Evolutionary conservation across 2,113 vertebrate species (phyloP).

Genomic region (Lasiurus borealis): DNA sequence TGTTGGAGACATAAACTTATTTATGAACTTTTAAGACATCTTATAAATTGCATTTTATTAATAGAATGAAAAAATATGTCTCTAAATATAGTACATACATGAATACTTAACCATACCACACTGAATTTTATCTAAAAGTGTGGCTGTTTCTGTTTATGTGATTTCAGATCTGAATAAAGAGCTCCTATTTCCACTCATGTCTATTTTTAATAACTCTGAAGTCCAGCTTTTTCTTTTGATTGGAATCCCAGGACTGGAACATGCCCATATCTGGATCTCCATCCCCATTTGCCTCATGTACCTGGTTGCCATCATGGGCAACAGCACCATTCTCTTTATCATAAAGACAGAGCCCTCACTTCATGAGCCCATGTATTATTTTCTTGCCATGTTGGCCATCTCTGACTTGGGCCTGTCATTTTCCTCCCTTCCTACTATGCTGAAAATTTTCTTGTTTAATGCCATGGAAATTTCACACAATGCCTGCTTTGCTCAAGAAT

Average conservation of each 20-base stretch:
- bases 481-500: slow-evolving; percentile 63
- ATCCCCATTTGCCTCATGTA: slow-evolving; percentile 68
- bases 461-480: slow-evolving; percentile 8
- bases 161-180: slow-evolving; percentile 53
- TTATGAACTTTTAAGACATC: background rate
- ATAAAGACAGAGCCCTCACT: slow-evolving; percentile 26
- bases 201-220: slow-evolving; percentile 59
- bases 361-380: slow-evolving; percentile 63
- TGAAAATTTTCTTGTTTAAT: slow-evolving; percentile 65
- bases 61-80: background rate
- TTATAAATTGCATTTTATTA: background rate
- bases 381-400: slow-evolving; percentile 55
- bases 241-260: slow-evolving; percentile 66
- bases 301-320: slow-evolving; percentile 34
- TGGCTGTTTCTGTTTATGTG: background rate
- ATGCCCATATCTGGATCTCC: slow-evolving; percentile 39
- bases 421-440: slow-evolving; percentile 56
- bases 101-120: background rate
- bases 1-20: background rate
- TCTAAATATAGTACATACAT: background rate
- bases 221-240: slow-evolving; percentile 58
- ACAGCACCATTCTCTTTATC: slow-evolving; percentile 46
- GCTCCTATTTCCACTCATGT: background rate
- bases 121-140: background rate
- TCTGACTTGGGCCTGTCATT: slow-evolving; percentile 62